Evolutionary conservation across 1,140 invertebrate species (phyloP), one percentile per base, ranked within the genome.

Genomic region (Venturia canescens): DNA sequence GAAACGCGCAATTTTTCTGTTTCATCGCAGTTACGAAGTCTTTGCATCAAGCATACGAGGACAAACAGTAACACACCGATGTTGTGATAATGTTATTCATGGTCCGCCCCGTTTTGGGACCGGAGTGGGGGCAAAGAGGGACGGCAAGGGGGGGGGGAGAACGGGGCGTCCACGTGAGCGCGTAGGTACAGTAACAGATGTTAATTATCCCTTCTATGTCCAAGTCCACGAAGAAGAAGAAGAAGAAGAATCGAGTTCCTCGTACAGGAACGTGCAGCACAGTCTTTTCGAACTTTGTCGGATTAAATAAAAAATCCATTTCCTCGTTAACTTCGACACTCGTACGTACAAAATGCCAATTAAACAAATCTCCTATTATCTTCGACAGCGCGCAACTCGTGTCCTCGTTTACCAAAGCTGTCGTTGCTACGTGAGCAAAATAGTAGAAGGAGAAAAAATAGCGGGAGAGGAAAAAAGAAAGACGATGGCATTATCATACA

Each of bases 191-290:
- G 87, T 90, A 91, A 91, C 90, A 91, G 90, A 91, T 91, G 90
- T 91, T 91, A 91, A 91, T 91, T 91, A 91, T 90, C 89, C 90
- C 89, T 88, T 89, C 86, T 18, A 57, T 57, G 53, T n/a, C 18
- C 53, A 57, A 57, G 53, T 57, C 15, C 53, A 57, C 21, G 18
- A 23, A 57, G 53, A 57, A 57, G 53, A 57, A 57, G 18, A 23
- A 57, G 53, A 57, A 57, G 53, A 57, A 57, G 3, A n/a, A n/a
- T 57, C 53, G 21, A 57, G 53, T 9, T n/a, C 21, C 53, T 57
- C 53, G 18, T 5, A n/a, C n/a, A 57, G 53, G 53, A 57, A n/a
- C 15, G 15, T 4, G 53, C 21, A 57, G n/a, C 57, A 13, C 6
- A 4, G 16, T 31, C 27, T 38, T 76, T 63, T 57, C 63, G 27